Evolutionary conservation across 1,140 invertebrate species (phyloP), one percentile per base, ranked within the genome.

Genomic region (Myzus persicae): DNA sequence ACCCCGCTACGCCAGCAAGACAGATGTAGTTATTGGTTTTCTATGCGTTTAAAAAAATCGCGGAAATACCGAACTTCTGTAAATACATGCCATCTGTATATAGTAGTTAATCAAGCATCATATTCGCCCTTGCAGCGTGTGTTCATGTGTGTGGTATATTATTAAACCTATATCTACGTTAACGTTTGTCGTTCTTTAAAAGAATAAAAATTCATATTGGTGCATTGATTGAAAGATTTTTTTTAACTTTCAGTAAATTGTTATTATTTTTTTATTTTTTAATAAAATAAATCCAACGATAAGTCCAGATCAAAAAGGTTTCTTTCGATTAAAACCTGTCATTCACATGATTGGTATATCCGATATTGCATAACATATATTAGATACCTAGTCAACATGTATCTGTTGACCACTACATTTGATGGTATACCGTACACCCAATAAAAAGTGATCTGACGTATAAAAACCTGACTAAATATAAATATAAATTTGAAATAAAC

Each of bases 21-120:
- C 40, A 38, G 76, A 84, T 82, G 76, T 81, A 40, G 91, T 82
- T 91, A 76, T 91, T 76, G 90, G 90, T 91, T 91, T 92, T 92
- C 76, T 46, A 82, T 92, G 36, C n/a, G 36, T 38, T 44, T 38
- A 67, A 46, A 91, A 46, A 46, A 76, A 91, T 81, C 40, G 31
- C 7, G 7, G n/a, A 48, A 85, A 88, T 88, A 48, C 24, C 42
- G 14, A 46, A 92, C 8, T 44, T 51, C 36, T 40, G 76, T 92
- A 84, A 82, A 92, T 92, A 92, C n/a, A 20, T 85, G 22, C 24
- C 40, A 40, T 42, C 26, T 85, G 81, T 76, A 76, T n/a, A 76
- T 76, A 76, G 59, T 44, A 87, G 42, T 46, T 46, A 87, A 46
- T 88, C 85, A 48, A 46, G 46, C 44, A n/a, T 48, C 31, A 44